phyloP scores from a whole-genome alignment of 1,140 invertebrate species.

The Panagrolaimus sp. region DNA sequence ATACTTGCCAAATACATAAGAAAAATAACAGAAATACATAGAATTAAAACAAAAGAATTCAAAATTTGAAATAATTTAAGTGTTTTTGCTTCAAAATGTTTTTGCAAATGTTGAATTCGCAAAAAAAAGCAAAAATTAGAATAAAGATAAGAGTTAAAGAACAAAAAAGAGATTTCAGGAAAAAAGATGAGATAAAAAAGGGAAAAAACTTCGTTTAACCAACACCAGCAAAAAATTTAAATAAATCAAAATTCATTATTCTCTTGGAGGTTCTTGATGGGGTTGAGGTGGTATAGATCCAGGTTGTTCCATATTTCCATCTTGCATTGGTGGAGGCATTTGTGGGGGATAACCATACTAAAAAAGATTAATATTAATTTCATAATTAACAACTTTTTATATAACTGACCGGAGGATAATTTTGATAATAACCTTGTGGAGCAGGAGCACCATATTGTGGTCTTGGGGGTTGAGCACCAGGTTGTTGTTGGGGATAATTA shows the following conservation, averaged over 20 bases:
- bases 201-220: not conserved
- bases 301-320: constrained; percentile 30
- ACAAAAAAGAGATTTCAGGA: not conserved
- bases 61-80: too few relatives aligned
- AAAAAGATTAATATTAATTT: constrained; percentile 12
- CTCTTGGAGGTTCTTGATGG: constrained; percentile 16
- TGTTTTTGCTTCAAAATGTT: not conserved
- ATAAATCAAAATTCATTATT: constrained; percentile 10
- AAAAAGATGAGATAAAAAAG: not conserved
- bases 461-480: constrained; percentile 23
- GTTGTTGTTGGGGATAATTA: constrained; percentile 13
- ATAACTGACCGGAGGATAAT: not conserved
- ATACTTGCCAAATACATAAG: too few relatives aligned
- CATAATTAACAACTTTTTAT: constrained; percentile 25
- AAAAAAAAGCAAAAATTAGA: not conserved
- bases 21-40: too few relatives aligned
- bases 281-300: constrained; percentile 29
- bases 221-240: constrained; percentile 20
- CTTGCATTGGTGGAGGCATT: constrained; percentile 13
- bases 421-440: constrained; percentile 29
- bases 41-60: too few relatives aligned
- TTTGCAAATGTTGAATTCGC: not conserved
- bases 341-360: constrained; percentile 14
- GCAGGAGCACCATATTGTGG: constrained; percentile 21
- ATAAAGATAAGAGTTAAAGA: constrained; percentile 4